Percentiles rank a stretch among this genome's conserved stretches.
Conservation (phyloP, 2,113 vertebrate species). For the Pygoscelis antarcticus region DNA sequence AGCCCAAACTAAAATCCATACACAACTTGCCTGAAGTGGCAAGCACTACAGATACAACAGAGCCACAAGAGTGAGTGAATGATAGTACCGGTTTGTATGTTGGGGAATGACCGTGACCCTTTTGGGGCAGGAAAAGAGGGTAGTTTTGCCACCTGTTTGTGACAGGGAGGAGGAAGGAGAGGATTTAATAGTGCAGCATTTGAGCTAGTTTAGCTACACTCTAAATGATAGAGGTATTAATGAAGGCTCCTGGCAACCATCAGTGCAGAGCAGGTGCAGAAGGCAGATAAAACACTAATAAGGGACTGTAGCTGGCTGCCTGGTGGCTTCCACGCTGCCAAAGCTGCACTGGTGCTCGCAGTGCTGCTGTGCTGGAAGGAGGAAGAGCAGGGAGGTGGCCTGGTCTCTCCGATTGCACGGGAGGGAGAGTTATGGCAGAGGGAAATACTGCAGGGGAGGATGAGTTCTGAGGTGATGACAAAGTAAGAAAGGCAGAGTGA, state of each 20-base stretch:
- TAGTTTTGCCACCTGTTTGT: neutral
- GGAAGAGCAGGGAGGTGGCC: constrained; percentile 1
- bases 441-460: neutral
- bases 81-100: neutral
- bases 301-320: neutral
- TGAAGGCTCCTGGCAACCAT: neutral
- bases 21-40: neutral
- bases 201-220: neutral
- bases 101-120: neutral
- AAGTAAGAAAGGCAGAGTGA: neutral
- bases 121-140: neutral
- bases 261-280: neutral
- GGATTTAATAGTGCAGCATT: neutral
- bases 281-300: neutral
- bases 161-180: neutral
- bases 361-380: neutral
- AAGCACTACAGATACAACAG: neutral
- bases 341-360: neutral
- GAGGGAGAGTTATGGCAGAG: neutral
- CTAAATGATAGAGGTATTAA: neutral
- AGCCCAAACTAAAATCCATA: neutral
- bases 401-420: neutral
- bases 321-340: neutral
- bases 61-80: neutral
- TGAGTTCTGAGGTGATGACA: constrained; percentile 11